Base-by-base conservation (phyloP, 2,797 vertebrate genomes). In the Graptemys geographica region DNA sequence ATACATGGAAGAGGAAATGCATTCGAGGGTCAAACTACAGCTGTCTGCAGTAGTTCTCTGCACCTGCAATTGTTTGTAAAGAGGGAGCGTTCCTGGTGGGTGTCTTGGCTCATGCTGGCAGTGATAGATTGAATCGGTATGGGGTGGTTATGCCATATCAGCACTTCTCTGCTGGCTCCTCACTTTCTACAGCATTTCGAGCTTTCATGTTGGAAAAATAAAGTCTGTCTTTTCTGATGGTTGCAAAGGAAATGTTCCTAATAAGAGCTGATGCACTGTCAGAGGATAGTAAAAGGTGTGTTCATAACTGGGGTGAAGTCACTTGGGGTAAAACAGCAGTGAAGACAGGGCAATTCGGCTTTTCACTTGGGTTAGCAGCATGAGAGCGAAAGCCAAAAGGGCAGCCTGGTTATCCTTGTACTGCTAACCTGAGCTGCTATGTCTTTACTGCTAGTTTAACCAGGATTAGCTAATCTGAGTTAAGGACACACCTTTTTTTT, bases 341-440 rank as follows among this genome's bases (percentile, higher is more conserved):
- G 18, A 69, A 69, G 65, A n/a, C 16, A 31, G 65, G n/a, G 19
- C 65, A 37, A 69, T 21, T 65, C 18, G n/a, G 62, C 16, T n/a
- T 65, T 65, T n/a, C 18, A 88, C 83, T 86, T 23, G 69, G 69
- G 16, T 69, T 37, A 33, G 59, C n/a, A 11, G 56, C 82, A 5
- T 28, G 0, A 0, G 0, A 0, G 0, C 1, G 78, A 27, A 8
- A 56, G 81, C n/a, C 28, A 21, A 3, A 37, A 11, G 65, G n/a
- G n/a, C n/a, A 69, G n/a, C 9, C n/a, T 69, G 19, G n/a, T 69
- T 69, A 37, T 19, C 10, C n/a, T 37, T 69, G 9, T 19, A 65
- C n/a, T 65, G 33, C 16, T 65, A 65, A n/a, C 33, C 33, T 37
- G 33, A 69, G 33, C 11, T n/a, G 16, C 37, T 23, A 12, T 37